Percentiles rank a stretch among this genome's conserved stretches.
These are phyloP conservation scores for Musca domestica DNA, from an alignment of 1,140 invertebrate genomes.

Conservation along the genomic window DNA sequence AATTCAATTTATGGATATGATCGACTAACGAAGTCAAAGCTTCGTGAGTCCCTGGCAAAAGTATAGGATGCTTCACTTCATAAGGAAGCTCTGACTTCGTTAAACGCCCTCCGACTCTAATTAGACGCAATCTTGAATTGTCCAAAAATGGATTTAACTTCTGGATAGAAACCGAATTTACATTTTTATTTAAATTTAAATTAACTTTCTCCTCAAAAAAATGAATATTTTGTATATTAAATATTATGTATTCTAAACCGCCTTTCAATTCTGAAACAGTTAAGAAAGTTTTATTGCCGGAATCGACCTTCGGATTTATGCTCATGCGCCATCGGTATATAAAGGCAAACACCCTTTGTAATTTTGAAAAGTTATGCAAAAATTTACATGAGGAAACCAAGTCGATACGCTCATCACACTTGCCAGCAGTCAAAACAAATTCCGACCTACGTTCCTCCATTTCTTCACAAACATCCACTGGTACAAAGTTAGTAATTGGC, in stretches of 20 bases:
- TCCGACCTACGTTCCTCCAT: slow-evolving; percentile 25
- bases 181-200: not conserved
- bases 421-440: slow-evolving; percentile 11
- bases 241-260: slow-evolving; percentile 14
- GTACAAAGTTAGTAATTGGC: not conserved
- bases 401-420: not conserved
- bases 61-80: slow-evolving; percentile 51
- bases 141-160: slow-evolving; percentile 34
- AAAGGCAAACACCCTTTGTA: slow-evolving; percentile 23
- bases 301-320: too few relatives aligned
- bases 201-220: too few relatives aligned
- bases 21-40: too few relatives aligned
- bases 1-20: too few relatives aligned
- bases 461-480: too few relatives aligned
- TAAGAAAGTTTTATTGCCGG: too few relatives aligned
- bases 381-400: not conserved
- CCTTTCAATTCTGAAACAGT: not conserved
- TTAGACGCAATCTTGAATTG: slow-evolving; percentile 44
- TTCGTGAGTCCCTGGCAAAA: slow-evolving; percentile 45
- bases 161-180: slow-evolving; percentile 21
- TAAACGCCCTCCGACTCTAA: slow-evolving; percentile 53
- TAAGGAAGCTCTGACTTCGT: slow-evolving; percentile 35
- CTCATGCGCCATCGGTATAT: slow-evolving; percentile 7
- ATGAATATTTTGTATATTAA: slow-evolving; percentile 28
- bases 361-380: slow-evolving; percentile 3